Percentiles rank a stretch among this genome's conserved stretches.
These are phyloP conservation scores for Erynnis tages DNA, from an alignment of 2,888 invertebrate genomes.

Conservation along the genomic window DNA sequence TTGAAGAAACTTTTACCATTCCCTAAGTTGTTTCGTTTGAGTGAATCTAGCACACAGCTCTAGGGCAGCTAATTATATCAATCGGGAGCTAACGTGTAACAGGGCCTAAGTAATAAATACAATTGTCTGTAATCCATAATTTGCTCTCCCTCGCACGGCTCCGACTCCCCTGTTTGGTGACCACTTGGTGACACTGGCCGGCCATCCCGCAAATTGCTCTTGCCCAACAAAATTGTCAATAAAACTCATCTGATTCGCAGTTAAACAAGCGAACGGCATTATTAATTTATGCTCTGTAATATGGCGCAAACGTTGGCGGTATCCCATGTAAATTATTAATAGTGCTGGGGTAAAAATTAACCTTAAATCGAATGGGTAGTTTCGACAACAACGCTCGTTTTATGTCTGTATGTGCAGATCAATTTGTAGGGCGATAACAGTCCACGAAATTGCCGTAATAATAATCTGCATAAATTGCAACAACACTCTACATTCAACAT, in stretches of 20 bases:
- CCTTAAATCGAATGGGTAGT: constrained; percentile 80
- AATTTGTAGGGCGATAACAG: constrained; percentile 66
- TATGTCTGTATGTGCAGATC: constrained; percentile 72
- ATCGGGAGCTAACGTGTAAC: neutral
- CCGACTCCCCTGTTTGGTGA: constrained; percentile 69
- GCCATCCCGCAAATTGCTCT: constrained; percentile 80
- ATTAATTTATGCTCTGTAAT: constrained; percentile 82
- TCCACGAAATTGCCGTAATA: constrained; percentile 40
- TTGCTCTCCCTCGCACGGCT: constrained; percentile 38
- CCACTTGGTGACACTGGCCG: constrained; percentile 73
- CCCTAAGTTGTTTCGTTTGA: too few species aligned
- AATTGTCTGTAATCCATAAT: constrained; percentile 20
- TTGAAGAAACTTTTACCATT: too few species aligned
- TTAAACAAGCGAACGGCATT: constrained; percentile 80
- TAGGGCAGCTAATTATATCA: too few species aligned
- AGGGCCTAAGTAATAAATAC: constrained; percentile 17
- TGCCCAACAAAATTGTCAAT: constrained; percentile 81
- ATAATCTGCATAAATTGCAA: constrained; percentile 31
- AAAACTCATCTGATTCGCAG: constrained; percentile 82
- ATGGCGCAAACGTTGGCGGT: constrained; percentile 78
- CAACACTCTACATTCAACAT: constrained; percentile 26
- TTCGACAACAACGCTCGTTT: constrained; percentile 72
- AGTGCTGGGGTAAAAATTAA: constrained; percentile 81
- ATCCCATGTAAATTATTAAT: constrained; percentile 80
- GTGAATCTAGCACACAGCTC: too few species aligned